A percentile compares a stretch with the other conserved stretches of the same genome.
Evolutionary conservation across 92 coral and sea anemone species (phyloP).

Genomic region (Galaxea fascicularis): DNA sequence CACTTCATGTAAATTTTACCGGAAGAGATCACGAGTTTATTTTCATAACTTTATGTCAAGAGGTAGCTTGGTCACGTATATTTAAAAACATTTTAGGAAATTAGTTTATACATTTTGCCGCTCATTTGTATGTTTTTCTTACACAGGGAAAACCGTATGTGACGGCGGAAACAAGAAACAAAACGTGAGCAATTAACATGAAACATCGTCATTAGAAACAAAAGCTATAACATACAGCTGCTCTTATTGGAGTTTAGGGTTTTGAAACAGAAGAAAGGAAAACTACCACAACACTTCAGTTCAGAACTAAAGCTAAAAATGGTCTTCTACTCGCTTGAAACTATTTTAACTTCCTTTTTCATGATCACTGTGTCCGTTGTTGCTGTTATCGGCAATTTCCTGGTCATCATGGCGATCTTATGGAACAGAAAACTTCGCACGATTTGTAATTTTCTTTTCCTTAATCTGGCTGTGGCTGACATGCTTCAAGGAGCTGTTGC

Average conservation of each 20-base stretch:
- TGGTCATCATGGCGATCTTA: constrained; percentile 84
- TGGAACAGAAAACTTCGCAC: constrained; percentile 86
- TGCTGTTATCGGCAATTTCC: constrained; percentile 77
- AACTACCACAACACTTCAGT: background rate
- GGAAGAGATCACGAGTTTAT: background rate
- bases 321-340: constrained; percentile 46
- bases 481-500: constrained; percentile 89
- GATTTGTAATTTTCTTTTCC: constrained; percentile 84
- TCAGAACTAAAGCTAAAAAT: background rate
- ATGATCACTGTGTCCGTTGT: constrained; percentile 72
- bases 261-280: background rate
- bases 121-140: background rate
- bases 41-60: background rate
- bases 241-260: background rate
- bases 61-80: background rate
- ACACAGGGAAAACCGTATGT: background rate
- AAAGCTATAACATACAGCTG: background rate
- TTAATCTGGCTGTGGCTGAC: constrained; percentile 95
- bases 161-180: background rate
- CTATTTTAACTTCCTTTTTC: constrained; percentile 59
- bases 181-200: background rate
- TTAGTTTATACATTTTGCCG: background rate
- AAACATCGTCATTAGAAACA: background rate
- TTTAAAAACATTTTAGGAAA: background rate
- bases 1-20: constrained; percentile 6